These are phyloP conservation scores for Tetragonula carbonaria DNA, from an alignment of 2,888 invertebrate species.

Conservation along the genomic window DNA sequence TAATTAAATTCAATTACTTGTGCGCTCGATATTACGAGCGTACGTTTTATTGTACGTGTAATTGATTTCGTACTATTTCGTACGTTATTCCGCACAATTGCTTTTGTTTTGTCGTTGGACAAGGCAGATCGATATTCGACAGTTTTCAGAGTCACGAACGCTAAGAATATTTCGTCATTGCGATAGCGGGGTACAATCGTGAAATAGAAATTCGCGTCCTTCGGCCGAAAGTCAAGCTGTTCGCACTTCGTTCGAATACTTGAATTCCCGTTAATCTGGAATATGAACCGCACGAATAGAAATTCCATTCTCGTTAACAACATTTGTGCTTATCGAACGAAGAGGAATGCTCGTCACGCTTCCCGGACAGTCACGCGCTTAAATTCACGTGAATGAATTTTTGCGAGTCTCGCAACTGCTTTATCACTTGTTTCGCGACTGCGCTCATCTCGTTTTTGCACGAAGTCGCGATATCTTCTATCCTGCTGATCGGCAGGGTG, in stretches of 20 bases:
- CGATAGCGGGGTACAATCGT: conserved; percentile 22
- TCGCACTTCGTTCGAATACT: conserved; percentile 1
- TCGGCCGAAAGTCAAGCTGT: not conserved
- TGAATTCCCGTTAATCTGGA: conserved; percentile 8
- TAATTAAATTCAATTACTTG: conserved; percentile 15
- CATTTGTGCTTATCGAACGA: not conserved
- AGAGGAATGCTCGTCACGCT: not conserved
- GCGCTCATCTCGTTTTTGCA: conserved; percentile 57
- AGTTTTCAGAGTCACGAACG: conserved; percentile 63
- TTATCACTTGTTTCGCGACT: conserved; percentile 70
- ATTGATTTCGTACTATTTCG: conserved; percentile 41
- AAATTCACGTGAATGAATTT: conserved; percentile 28
- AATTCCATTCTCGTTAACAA: conserved; percentile 5
- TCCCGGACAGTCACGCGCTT: not conserved
- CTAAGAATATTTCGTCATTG: conserved; percentile 56
- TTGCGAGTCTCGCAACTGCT: conserved; percentile 53
- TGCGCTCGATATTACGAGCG: conserved; percentile 11
- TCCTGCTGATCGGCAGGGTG: conserved; percentile 67
- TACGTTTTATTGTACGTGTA: conserved; percentile 19
- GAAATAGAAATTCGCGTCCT: not conserved
- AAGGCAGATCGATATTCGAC: conserved; percentile 72
- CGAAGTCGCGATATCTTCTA: conserved; percentile 64
- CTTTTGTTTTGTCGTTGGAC: conserved; percentile 62
- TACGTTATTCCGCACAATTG: conserved; percentile 52
- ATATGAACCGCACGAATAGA: not conserved